Evolutionary conservation across 2,113 vertebrate genomes (phyloP).

Genomic region (Labeo rohita): DNA sequence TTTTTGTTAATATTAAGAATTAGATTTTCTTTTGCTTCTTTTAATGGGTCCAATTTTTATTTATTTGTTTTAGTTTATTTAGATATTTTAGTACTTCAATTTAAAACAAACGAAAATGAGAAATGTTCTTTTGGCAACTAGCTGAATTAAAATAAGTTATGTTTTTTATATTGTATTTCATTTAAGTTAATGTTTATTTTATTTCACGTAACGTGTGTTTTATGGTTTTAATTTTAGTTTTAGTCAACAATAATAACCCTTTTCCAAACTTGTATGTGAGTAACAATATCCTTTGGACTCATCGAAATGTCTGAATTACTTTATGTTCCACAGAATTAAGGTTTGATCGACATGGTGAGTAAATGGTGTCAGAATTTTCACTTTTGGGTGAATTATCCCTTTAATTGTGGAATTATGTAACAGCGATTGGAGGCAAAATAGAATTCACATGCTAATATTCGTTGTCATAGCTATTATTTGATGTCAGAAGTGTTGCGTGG

Average conservation of each 20-base stretch:
- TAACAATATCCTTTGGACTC: neutral
- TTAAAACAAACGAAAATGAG: neutral
- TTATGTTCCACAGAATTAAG: neutral
- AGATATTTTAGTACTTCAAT: neutral
- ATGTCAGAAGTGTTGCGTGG: slow-evolving; percentile 36
- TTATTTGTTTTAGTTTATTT: neutral
- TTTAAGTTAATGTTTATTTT: neutral
- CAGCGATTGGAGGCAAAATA: neutral
- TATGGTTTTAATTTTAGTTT: neutral
- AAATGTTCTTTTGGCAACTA: neutral
- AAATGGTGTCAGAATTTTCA: neutral
- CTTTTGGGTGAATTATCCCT: neutral
- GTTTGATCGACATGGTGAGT: neutral
- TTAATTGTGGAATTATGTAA: neutral
- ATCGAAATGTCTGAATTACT: neutral
- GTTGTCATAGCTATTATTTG: slow-evolving; percentile 30
- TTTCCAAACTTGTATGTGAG: neutral
- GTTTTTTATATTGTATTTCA: neutral
- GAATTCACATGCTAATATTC: slow-evolving; percentile 23
- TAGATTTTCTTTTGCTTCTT: neutral
- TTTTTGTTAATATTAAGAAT: neutral
- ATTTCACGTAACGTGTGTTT: neutral
- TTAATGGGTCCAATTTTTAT: neutral
- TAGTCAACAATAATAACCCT: neutral
- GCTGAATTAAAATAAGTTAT: neutral